Conservation (phyloP, 1,140 invertebrate genomes). For the Ostrea denselamellosa region DNA sequence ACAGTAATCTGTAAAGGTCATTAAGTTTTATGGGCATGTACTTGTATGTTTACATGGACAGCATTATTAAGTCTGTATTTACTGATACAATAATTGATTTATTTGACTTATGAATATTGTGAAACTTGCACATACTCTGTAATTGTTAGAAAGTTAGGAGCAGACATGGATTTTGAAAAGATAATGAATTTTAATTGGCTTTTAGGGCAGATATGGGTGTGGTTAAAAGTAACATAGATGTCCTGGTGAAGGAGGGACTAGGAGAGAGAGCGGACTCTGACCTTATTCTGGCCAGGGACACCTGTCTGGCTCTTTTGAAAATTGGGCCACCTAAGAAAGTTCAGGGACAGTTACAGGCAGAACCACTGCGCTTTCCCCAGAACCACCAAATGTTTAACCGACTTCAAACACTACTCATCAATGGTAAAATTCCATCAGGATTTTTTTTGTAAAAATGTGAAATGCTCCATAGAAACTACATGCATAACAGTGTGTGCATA, state of each 20-base stretch:
- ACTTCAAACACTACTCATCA: constrained; percentile 79
- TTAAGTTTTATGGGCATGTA: too few species aligned
- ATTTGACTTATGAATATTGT: too few species aligned
- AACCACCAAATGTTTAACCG: constrained; percentile 82
- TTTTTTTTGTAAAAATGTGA: background rate
- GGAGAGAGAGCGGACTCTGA: constrained; percentile 80
- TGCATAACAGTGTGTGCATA: background rate
- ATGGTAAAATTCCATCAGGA: constrained; percentile 75
- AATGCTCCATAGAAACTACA: background rate
- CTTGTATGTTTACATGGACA: too few species aligned
- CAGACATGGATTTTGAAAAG: too few species aligned
- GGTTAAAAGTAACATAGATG: constrained; percentile 82
- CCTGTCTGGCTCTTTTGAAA: constrained; percentile 82
- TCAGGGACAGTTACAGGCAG: constrained; percentile 52
- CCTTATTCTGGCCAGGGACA: constrained; percentile 81
- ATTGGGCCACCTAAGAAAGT: constrained; percentile 72
- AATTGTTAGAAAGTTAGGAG: too few species aligned
- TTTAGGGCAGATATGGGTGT: constrained; percentile 80
- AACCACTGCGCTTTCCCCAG: constrained; percentile 79
- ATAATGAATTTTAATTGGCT: background rate
- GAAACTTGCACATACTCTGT: too few species aligned
- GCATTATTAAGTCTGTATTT: too few species aligned
- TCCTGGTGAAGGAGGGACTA: constrained; percentile 82
- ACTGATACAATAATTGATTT: too few species aligned
- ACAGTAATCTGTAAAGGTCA: too few species aligned